Evolutionary conservation across 2,113 vertebrate genomes (phyloP).

Genomic region (Corythaixoides concolor): DNA sequence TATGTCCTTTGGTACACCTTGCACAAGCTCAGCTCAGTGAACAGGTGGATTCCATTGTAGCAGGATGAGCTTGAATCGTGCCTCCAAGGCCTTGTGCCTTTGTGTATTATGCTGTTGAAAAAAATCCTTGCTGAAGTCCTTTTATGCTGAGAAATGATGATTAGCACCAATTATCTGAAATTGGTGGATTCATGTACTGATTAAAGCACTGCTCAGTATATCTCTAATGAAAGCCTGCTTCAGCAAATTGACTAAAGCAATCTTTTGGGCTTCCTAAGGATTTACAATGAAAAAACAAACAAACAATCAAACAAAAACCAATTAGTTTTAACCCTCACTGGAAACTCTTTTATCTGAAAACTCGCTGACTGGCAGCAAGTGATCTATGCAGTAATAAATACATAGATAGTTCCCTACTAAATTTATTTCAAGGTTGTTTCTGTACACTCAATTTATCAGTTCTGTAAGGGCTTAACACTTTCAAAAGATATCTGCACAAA

Average conservation of each 20-base stretch:
- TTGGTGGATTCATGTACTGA: constrained; percentile 28
- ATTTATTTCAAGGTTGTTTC: background rate
- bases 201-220: constrained; percentile 17
- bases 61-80: background rate
- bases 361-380: background rate
- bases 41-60: background rate
- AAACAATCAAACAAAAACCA: background rate
- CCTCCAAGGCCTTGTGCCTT: background rate
- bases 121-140: background rate
- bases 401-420: background rate
- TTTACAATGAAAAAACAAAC: background rate
- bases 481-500: background rate
- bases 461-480: background rate
- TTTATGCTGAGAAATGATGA: constrained; percentile 30
- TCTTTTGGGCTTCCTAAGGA: background rate
- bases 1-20: background rate
- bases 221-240: constrained; percentile 30
- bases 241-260: constrained; percentile 42
- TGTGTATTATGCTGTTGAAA: background rate
- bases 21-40: background rate
- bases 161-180: constrained; percentile 59
- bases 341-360: constrained; percentile 12
- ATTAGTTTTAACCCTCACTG: background rate
- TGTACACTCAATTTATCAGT: background rate
- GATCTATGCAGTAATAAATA: background rate